These are phyloP conservation scores for Hirtodrosophila confusa DNA, from an alignment of 2,888 invertebrate species.

Conservation along the genomic window DNA sequence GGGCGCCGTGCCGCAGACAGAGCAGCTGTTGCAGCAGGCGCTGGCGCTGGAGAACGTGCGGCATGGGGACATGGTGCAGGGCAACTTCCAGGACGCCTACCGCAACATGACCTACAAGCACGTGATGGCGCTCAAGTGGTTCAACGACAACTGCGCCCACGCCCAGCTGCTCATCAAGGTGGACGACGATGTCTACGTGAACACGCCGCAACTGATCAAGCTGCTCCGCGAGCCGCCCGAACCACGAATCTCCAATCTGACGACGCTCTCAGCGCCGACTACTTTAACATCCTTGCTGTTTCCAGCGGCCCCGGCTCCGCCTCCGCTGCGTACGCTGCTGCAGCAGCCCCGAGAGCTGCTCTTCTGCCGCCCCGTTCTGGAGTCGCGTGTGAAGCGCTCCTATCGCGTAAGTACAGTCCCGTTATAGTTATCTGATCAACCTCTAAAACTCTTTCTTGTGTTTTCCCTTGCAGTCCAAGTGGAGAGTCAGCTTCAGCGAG, in stretches of 20 bases:
- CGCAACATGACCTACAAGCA: conserved; percentile 94
- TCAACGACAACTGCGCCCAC: conserved; percentile 88
- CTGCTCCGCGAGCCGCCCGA: conserved; percentile 81
- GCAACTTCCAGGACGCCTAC: conserved; percentile 90
- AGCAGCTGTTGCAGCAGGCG: conserved; percentile 79
- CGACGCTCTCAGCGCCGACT: conserved; percentile 15
- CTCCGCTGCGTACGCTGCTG: conserved; percentile 35
- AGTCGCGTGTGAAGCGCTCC: conserved; percentile 86
- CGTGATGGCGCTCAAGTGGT: conserved; percentile 92
- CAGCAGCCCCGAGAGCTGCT: conserved; percentile 85
- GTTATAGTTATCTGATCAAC: no score
- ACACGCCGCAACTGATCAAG: conserved; percentile 87
- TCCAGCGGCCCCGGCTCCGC: background rate
- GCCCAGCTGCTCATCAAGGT: conserved; percentile 90
- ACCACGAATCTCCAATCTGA: conserved; percentile 40
- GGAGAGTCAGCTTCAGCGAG: conserved; percentile 89
- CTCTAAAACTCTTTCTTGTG: background rate
- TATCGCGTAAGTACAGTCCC: conserved; percentile 83
- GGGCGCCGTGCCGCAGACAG: conserved; percentile 85
- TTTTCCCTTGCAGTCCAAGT: conserved; percentile 86
- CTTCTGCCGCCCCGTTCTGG: conserved; percentile 86
- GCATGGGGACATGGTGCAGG: conserved; percentile 90
- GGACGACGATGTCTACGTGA: conserved; percentile 91
- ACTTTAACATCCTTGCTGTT: background rate
- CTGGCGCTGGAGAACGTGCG: conserved; percentile 86